phyloP scores from a whole-genome alignment of 2,888 invertebrate genomes.

The Parnassius apollo region DNA sequence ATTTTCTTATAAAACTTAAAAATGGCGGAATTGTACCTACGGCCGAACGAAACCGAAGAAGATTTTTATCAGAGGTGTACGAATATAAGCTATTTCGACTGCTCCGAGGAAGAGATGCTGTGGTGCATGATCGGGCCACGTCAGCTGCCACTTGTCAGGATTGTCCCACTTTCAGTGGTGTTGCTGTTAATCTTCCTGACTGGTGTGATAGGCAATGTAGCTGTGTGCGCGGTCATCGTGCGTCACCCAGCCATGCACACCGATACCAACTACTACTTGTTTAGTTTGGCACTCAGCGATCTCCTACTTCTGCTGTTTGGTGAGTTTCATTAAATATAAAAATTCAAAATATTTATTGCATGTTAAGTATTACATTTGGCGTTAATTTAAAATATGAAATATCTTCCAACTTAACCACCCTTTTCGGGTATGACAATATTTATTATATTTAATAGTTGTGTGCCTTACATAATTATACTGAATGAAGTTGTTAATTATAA shows the following conservation, averaged over 20 bases:
- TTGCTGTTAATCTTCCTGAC: constrained; percentile 90
- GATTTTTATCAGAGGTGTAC: constrained; percentile 64
- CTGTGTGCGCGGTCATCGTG: constrained; percentile 92
- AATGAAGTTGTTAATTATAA: no score
- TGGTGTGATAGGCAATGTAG: constrained; percentile 91
- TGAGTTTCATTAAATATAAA: constrained; percentile 67
- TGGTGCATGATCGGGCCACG: constrained; percentile 82
- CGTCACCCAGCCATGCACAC: constrained; percentile 92
- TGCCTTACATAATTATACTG: no score
- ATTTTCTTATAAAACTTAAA: constrained; percentile 6
- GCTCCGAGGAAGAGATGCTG: constrained; percentile 82
- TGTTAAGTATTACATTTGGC: no score
- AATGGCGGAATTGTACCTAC: constrained; percentile 52
- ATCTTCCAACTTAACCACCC: no score
- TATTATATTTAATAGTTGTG: no score
- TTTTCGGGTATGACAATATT: no score
- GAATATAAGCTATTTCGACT: constrained; percentile 74
- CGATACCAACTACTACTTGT: constrained; percentile 95
- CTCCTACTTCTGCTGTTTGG: constrained; percentile 90
- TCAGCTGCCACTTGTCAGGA: constrained; percentile 78
- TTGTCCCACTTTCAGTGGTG: constrained; percentile 83
- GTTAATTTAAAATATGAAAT: no score
- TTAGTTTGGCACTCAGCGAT: constrained; percentile 94
- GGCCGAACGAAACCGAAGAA: constrained; percentile 51
- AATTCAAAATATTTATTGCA: not conserved